A percentile compares a stretch with the other conserved stretches of the same genome.
Evolutionary conservation across 2,888 invertebrate species (phyloP).

Genomic region (Eilema griseolum): DNA sequence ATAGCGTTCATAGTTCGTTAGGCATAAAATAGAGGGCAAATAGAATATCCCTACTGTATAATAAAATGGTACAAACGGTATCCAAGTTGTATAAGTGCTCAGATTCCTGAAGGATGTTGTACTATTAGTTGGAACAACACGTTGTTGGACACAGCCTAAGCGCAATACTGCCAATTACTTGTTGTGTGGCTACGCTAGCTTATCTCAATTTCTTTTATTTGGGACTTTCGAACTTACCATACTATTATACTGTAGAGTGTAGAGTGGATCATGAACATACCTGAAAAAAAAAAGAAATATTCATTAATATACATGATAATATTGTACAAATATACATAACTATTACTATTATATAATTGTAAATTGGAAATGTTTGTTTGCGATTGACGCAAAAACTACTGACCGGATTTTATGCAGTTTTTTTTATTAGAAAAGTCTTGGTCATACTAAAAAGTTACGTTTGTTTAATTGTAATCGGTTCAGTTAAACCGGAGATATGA

Average conservation of each 20-base stretch:
- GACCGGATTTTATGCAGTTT: too few species aligned
- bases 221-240: neutral
- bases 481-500: too few species aligned
- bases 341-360: too few species aligned
- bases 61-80: too few species aligned
- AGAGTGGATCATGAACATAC: neutral
- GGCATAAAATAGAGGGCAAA: neutral
- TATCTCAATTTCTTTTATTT: neutral
- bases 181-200: neutral
- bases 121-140: neutral
- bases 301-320: neutral
- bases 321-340: neutral
- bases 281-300: conserved; percentile 2
- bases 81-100: neutral
- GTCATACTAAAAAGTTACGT: too few species aligned
- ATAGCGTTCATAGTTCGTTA: too few species aligned
- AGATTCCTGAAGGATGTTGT: neutral
- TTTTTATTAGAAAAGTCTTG: too few species aligned
- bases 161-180: too few species aligned
- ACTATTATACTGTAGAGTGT: neutral
- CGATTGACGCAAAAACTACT: too few species aligned
- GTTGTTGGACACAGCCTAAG: too few species aligned
- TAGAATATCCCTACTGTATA: neutral
- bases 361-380: too few species aligned
- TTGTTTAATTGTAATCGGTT: too few species aligned